Evolutionary conservation across 1,140 invertebrate species (phyloP).

Genomic region (Drosophila ficusphila): DNA sequence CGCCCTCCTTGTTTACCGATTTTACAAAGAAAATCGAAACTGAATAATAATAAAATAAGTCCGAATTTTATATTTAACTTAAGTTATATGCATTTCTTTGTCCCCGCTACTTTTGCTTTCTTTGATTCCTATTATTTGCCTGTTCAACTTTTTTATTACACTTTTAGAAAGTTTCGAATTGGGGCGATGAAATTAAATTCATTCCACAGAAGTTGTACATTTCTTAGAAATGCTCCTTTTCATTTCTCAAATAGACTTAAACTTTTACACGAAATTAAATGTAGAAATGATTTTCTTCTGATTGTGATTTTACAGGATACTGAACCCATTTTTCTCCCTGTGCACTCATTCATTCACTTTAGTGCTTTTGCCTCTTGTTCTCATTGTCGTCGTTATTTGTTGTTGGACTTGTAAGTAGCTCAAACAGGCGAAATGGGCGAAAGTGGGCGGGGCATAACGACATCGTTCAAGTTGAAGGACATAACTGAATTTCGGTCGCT

Average conservation of each 20-base stretch:
- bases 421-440: constrained; percentile 31
- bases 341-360: constrained; percentile 25
- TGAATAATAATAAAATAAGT: constrained; percentile 4
- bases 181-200: no score
- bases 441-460: constrained; percentile 20
- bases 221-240: no score
- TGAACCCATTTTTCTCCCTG: background rate
- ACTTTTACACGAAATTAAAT: no score
- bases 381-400: constrained; percentile 47
- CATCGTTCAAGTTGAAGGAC: constrained; percentile 75
- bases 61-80: background rate
- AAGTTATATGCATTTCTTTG: constrained; percentile 3
- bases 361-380: constrained; percentile 37
- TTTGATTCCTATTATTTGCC: constrained; percentile 12
- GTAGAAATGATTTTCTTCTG: no score
- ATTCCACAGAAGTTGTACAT: no score
- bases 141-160: constrained; percentile 28
- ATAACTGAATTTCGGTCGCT: constrained; percentile 42
- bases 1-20: background rate
- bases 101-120: background rate
- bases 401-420: constrained; percentile 52
- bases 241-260: no score
- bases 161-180: constrained; percentile 1
- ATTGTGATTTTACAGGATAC: no score
- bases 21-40: background rate